Conservation (phyloP, 2,888 invertebrate species). For the Eucera pruinosa region DNA sequence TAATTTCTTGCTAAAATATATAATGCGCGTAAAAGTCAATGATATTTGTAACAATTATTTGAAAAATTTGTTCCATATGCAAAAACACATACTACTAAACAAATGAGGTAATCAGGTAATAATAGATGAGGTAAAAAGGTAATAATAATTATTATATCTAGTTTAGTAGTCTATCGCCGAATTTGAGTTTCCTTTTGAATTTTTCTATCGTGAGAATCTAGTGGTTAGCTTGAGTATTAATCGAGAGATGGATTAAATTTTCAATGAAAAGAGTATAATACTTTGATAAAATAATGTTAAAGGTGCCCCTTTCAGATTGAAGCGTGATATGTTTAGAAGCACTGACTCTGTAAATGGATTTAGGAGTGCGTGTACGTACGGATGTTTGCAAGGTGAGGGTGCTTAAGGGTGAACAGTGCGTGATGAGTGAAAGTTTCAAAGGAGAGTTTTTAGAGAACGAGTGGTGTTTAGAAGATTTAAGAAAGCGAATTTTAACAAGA, state of each 20-base stretch:
- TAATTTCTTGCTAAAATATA: too few species aligned
- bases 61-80: too few species aligned
- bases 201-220: too few species aligned
- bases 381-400: conserved; percentile 6
- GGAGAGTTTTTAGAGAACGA: background rate
- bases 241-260: background rate
- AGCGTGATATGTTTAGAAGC: background rate
- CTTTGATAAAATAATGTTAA: too few species aligned
- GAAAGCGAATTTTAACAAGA: background rate
- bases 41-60: too few species aligned
- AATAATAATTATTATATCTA: too few species aligned
- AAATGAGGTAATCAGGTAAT: too few species aligned
- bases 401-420: conserved; percentile 13
- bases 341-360: background rate
- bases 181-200: background rate
- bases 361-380: background rate
- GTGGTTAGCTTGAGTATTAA: background rate
- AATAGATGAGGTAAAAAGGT: too few species aligned
- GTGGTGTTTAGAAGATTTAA: background rate
- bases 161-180: background rate
- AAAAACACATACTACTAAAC: too few species aligned
- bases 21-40: too few species aligned
- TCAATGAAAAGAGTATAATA: too few species aligned
- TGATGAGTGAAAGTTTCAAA: conserved; percentile 6
- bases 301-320: background rate